Base-by-base conservation (phyloP, 2,888 invertebrate species). In the Yponomeuta sedellus region DNA sequence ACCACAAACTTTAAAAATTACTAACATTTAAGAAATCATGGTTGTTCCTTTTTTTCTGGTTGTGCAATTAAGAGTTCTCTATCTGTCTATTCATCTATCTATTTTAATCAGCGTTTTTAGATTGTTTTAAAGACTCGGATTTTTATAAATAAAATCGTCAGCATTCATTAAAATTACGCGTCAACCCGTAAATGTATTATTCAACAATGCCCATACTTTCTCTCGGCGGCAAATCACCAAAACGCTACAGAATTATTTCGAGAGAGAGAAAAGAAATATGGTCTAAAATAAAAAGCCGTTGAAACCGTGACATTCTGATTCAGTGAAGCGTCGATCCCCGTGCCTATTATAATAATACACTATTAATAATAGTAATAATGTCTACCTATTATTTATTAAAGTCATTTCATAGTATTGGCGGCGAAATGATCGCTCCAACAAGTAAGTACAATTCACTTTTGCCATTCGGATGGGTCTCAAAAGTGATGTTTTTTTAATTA, bases 381-480 rank as follows among this genome's bases (percentile, higher is more conserved):
- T 72, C 73, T 69, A 75, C 78, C 75, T 34, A 34, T 34, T 34
- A 34, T 82, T 83, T 85, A 85, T 83, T 83, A 75, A 77, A 85
- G 81, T 86, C 78, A 83, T 84, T 85, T 34, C 34, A 34, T 34
- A 84, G 80, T 77, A 78, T 75, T 70, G 78, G 63, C 57, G 71
- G 69, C 69, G 67, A 61, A 61, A 71, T 70, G 73, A 74, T 74
- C 79, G 82, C 78, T 81, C 78, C 77, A 76, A 72, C 70, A 78
- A 77, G 69, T 80, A 78, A 82, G 79, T 79, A 90, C 88, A 89
- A 90, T 90, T 82, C 86, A 89, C 88, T 90, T 83, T 89, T 90
- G 83, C 87, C 88, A 81, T 86, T 86, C 80, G 80, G 85, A 70
- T 89, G 88, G 69, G 66, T 86, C 74, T 82, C 85, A 90, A 90